Evolutionary conservation across 2,113 vertebrate genomes (phyloP).

Genomic region (Coturnix japonica): DNA sequence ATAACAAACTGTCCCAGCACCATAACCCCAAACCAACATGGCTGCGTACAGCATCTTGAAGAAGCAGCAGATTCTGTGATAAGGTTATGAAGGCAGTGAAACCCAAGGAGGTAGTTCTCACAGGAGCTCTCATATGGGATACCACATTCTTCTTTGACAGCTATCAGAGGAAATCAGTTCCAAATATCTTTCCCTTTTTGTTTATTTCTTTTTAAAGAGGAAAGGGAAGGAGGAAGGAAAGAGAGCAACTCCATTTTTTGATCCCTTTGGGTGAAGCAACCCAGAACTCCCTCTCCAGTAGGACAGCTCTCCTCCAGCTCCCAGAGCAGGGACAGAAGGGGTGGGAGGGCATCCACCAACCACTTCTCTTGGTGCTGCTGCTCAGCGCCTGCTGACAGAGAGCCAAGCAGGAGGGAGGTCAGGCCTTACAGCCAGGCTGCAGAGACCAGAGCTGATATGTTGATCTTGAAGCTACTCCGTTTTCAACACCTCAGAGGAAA

Average conservation of each 20-base stretch:
- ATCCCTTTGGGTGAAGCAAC: neutral
- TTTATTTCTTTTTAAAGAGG: neutral
- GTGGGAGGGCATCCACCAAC: neutral
- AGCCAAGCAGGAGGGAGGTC: conserved; percentile 14
- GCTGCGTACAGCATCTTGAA: neutral
- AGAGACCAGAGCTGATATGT: neutral
- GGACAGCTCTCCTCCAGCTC: neutral
- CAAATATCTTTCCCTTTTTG: neutral
- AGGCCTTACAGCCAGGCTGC: neutral
- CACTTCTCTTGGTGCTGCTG: neutral
- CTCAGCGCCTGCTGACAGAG: neutral
- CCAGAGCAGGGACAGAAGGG: neutral
- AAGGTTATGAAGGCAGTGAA: neutral
- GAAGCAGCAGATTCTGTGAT: neutral
- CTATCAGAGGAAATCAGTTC: neutral
- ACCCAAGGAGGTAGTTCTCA: neutral
- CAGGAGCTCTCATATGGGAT: neutral
- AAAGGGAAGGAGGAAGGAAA: neutral
- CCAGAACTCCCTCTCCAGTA: neutral
- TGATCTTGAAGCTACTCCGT: neutral
- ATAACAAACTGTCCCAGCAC: neutral
- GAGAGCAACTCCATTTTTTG: neutral
- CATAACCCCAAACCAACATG: neutral
- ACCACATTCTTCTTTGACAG: neutral
- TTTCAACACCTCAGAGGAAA: neutral